These are phyloP conservation scores for Cheilosia vulpina DNA, from an alignment of 2,888 invertebrate species.

Conservation along the genomic window DNA sequence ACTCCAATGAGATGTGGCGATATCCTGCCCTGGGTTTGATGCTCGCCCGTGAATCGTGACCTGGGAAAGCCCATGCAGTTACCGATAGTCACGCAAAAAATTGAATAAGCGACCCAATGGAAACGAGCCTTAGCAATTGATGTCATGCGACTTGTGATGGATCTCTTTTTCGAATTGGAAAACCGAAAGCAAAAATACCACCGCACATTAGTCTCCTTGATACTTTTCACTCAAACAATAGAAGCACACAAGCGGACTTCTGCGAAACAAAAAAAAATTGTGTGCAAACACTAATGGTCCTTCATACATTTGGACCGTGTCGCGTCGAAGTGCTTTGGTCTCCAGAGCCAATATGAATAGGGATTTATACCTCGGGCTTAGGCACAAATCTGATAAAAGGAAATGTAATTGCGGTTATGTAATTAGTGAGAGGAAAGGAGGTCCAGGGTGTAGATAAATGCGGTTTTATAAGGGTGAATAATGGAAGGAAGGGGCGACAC, in stretches of 20 bases:
- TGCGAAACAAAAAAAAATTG: slow-evolving; percentile 16
- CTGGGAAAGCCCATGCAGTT: slow-evolving; percentile 19
- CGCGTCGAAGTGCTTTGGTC: background rate
- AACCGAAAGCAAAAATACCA: background rate
- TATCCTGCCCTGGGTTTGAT: slow-evolving; percentile 1
- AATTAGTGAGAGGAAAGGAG: background rate
- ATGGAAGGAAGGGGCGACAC: no score
- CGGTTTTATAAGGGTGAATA: no score
- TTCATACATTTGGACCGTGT: background rate
- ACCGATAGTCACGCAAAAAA: slow-evolving; percentile 55
- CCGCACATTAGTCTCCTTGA: background rate
- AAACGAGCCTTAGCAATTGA: slow-evolving; percentile 27
- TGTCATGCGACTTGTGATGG: slow-evolving; percentile 16
- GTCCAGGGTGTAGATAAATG: no score
- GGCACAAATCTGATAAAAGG: slow-evolving; percentile 7
- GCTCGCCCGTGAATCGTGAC: slow-evolving; percentile 43
- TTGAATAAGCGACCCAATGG: slow-evolving; percentile 7
- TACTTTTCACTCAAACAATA: slow-evolving; percentile 10
- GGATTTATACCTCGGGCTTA: background rate
- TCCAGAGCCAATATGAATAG: background rate
- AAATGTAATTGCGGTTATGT: background rate
- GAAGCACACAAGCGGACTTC: background rate
- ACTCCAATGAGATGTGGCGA: slow-evolving; percentile 28
- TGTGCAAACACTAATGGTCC: slow-evolving; percentile 8
- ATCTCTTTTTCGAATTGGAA: background rate